These are phyloP conservation scores for Leguminivora glycinivorella DNA, from an alignment of 1,140 invertebrate genomes.

Conservation along the genomic window DNA sequence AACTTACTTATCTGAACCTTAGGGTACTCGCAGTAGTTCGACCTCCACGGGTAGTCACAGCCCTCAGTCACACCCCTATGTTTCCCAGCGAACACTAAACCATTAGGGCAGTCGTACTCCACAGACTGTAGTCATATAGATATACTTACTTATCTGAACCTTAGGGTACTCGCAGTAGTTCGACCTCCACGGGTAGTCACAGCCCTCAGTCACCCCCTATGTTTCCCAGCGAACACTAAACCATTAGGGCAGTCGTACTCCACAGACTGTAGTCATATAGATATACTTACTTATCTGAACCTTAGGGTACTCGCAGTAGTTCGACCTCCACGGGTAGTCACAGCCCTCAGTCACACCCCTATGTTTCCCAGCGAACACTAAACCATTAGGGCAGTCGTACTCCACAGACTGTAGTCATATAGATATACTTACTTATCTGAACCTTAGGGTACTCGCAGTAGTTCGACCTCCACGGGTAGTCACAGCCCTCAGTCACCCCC, in stretches of 20 bases:
- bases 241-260: conserved; percentile 95
- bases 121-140: conserved; percentile 79
- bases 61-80: conserved; percentile 91
- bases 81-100: conserved; percentile 92
- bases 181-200: conserved; percentile 93
- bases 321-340: conserved; percentile 93
- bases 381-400: conserved; percentile 93
- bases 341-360: conserved; percentile 92
- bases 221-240: conserved; percentile 92
- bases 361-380: conserved; percentile 93
- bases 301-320: conserved; percentile 87
- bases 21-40: too few species aligned
- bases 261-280: conserved; percentile 80
- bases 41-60: conserved; percentile 94
- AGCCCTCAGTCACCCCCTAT: conserved; percentile 92
- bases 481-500: conserved; percentile 91
- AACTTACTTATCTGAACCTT: conserved; percentile 75
- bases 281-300: conserved; percentile 72
- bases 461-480: conserved; percentile 95
- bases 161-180: conserved; percentile 88
- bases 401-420: conserved; percentile 85
- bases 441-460: conserved; percentile 80
- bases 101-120: conserved; percentile 93
- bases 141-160: conserved; percentile 72
- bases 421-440: conserved; percentile 68